phyloP scores from a whole-genome alignment of 2,888 invertebrate genomes.

The Ochropacha duplaris region DNA sequence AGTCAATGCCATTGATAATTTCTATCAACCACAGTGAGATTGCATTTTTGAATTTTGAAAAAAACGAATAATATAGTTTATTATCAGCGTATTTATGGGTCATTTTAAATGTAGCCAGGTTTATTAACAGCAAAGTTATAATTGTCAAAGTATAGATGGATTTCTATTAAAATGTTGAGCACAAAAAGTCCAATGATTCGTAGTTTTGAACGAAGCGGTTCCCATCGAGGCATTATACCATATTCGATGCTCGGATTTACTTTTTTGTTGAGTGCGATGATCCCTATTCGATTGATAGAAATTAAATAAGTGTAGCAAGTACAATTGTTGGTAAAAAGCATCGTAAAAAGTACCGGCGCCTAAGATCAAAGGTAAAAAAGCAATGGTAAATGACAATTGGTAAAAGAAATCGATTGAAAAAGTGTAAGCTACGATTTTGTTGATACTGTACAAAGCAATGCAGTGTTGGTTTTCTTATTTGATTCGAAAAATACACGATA shows the following conservation, averaged over 20 bases:
- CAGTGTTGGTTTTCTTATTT: too few relatives aligned
- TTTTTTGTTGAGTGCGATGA: conserved; percentile 63
- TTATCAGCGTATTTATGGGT: background rate
- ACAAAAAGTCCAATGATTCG: conserved; percentile 68
- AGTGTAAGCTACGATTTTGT: background rate
- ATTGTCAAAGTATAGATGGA: conserved; percentile 47
- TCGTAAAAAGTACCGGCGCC: conserved; percentile 27
- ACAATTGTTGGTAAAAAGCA: conserved; percentile 17
- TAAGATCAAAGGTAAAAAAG: conserved; percentile 19
- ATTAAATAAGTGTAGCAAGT: conserved; percentile 33
- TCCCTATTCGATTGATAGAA: conserved; percentile 54
- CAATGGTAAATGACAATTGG: background rate
- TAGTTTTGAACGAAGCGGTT: conserved; percentile 53
- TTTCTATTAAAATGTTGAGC: conserved; percentile 59
- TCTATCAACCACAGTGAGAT: background rate
- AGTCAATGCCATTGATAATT: background rate
- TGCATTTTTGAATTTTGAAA: background rate
- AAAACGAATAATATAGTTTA: background rate
- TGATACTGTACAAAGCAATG: background rate
- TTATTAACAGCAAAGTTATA: conserved; percentile 8
- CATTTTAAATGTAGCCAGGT: background rate
- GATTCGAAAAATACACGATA: too few relatives aligned
- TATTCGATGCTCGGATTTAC: conserved; percentile 64
- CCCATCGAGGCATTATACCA: conserved; percentile 59
- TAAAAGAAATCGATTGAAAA: background rate